Conservation (phyloP, 2,113 vertebrate genomes). For the Apodemus speciosus region DNA sequence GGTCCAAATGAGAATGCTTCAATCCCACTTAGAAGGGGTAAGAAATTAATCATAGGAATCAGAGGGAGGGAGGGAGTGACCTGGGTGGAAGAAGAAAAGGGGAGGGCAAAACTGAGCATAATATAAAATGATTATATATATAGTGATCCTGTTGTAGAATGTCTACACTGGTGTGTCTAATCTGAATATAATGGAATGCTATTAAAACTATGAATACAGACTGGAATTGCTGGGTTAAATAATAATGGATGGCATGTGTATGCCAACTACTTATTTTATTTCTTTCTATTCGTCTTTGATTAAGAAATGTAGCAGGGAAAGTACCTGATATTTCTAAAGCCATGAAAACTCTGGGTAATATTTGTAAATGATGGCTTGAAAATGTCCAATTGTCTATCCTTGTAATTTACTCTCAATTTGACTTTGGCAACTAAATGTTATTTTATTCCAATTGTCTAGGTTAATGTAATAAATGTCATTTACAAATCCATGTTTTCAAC, state of each 20-base stretch:
- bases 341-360: neutral
- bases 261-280: neutral
- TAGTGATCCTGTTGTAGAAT: neutral
- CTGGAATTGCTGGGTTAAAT: neutral
- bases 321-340: neutral
- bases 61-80: too few species aligned
- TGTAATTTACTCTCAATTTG: neutral
- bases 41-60: too few species aligned
- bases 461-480: neutral
- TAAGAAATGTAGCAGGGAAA: neutral
- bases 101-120: too few species aligned
- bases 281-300: neutral
- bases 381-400: neutral
- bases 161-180: neutral
- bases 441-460: neutral
- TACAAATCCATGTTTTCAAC: neutral
- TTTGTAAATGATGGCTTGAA: neutral
- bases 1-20: too few species aligned
- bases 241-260: neutral
- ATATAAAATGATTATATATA: neutral
- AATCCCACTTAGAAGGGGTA: too few species aligned
- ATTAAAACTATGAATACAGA: neutral
- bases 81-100: too few species aligned
- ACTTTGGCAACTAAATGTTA: neutral
- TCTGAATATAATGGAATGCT: neutral